Percentiles rank a stretch among this genome's conserved stretches.
phyloP scores from a whole-genome alignment of 2,797 vertebrate species.

The Limosa lapponica region DNA sequence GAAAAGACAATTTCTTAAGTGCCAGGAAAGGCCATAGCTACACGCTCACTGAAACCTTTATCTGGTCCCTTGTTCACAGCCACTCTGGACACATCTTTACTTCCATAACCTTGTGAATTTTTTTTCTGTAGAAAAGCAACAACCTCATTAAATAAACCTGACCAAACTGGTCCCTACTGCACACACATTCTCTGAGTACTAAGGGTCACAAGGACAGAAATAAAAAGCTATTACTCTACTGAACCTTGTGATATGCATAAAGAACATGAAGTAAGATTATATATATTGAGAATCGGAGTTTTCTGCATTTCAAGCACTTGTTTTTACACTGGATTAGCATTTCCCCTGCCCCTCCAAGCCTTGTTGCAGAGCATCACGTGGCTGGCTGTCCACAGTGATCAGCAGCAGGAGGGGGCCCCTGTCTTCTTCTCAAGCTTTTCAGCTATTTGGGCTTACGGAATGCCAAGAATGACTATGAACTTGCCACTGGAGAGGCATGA shows the following conservation, averaged over 20 bases:
- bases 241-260: background rate
- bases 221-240: background rate
- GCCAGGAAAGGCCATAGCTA: background rate
- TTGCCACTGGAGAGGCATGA: background rate
- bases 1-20: background rate
- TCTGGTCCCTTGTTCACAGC: background rate
- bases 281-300: background rate
- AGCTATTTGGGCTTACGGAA: background rate
- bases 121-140: background rate
- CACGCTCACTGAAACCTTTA: background rate
- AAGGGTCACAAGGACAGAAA: constrained; percentile 1
- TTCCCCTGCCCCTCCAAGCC: background rate
- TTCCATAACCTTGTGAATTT: background rate
- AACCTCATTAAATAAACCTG: constrained; percentile 23
- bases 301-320: background rate
- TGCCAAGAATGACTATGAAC: background rate
- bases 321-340: background rate
- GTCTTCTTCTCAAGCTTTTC: background rate
- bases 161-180: background rate
- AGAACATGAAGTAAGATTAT: background rate
- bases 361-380: accelerated
- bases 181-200: background rate
- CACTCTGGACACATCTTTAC: background rate
- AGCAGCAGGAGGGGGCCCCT: background rate
- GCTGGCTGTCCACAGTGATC: background rate